Evolutionary conservation across 2,113 vertebrate species (phyloP).

Genomic region (Grammomys dolichurus): DNA sequence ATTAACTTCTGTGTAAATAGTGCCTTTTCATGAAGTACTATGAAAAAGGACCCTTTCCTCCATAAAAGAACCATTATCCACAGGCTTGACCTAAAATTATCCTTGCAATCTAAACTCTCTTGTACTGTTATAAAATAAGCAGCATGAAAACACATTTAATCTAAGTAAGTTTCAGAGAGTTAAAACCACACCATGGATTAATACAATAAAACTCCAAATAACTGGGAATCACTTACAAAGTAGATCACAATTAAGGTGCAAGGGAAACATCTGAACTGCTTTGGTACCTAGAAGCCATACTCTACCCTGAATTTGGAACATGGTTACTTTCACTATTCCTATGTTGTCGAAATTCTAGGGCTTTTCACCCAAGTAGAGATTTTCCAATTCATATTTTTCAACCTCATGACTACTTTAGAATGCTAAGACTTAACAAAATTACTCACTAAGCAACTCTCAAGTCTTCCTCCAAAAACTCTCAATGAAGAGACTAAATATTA

Average conservation of each 20-base stretch:
- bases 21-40: slow-evolving; percentile 36
- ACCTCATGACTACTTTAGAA: neutral
- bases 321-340: neutral
- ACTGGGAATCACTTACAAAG: neutral
- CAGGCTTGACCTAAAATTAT: neutral
- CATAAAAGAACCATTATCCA: slow-evolving; percentile 15
- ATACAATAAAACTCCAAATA: slow-evolving; percentile 37
- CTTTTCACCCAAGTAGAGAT: neutral
- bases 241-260: neutral
- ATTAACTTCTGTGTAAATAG: slow-evolving; percentile 50
- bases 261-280: neutral
- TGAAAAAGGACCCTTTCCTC: neutral
- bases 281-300: neutral
- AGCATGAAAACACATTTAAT: slow-evolving; percentile 45
- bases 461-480: neutral
- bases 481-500: neutral
- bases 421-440: neutral
- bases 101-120: slow-evolving; percentile 6
- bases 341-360: slow-evolving; percentile 19
- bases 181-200: slow-evolving; percentile 3
- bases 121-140: slow-evolving; percentile 28
- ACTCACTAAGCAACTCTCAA: neutral
- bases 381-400: neutral
- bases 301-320: slow-evolving; percentile 12
- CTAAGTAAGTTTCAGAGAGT: neutral